phyloP scores from a whole-genome alignment of 1,140 invertebrate species.

The Paralvinella palmiformis region DNA sequence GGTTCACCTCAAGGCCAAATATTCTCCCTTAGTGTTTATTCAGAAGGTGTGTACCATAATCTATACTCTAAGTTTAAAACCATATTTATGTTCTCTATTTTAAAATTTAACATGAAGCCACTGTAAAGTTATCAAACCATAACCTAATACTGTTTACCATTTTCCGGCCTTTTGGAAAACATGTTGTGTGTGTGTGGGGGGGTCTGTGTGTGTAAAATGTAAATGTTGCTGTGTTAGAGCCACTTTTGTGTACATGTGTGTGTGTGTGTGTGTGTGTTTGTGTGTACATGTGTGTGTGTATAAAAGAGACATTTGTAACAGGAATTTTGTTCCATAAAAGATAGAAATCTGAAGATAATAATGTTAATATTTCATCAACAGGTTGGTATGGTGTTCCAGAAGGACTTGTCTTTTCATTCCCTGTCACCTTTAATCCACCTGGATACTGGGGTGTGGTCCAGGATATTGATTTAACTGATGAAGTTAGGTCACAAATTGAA shows the following conservation, averaged over 20 bases:
- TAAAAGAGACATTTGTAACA: not conserved
- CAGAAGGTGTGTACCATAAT: constrained; percentile 31
- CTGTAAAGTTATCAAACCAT: no score
- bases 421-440: constrained; percentile 37
- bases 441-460: constrained; percentile 43
- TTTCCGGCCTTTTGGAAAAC: no score
- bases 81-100: not conserved
- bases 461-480: constrained; percentile 32
- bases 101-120: no score
- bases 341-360: not conserved
- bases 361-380: constrained; percentile 14
- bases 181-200: no score
- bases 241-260: not conserved
- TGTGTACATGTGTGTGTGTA: not conserved
- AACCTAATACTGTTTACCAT: no score
- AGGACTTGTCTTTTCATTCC: constrained; percentile 42
- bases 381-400: constrained; percentile 46
- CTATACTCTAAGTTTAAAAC: not conserved
- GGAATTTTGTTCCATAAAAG: not conserved
- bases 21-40: constrained; percentile 15
- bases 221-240: not conserved
- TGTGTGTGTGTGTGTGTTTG: not conserved
- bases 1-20: constrained; percentile 18
- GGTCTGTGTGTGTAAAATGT: no score
- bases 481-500: not conserved